Evolutionary conservation across 2,888 invertebrate species (phyloP), one percentile per base, ranked within the genome.

Genomic region (Colletes collaris): DNA sequence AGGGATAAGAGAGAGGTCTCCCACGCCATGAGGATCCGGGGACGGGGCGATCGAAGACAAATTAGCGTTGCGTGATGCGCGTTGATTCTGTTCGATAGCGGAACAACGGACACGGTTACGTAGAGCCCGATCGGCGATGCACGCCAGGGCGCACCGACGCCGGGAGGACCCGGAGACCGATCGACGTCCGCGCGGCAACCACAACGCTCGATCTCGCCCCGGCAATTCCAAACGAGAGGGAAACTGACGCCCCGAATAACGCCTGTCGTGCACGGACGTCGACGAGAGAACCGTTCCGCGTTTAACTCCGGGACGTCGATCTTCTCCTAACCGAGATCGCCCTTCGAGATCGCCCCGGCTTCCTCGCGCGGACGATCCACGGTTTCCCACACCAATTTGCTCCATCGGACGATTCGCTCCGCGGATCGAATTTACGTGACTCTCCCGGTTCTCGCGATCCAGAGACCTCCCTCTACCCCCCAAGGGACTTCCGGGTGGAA

Each of bases 1-100:
- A 59, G 52, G 52, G 53, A 71, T 66, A 74, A 75, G 64, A 56
- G 58, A 72, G 78, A 78, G 80, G 88, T 91, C 91, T 92, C 92
- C 92, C 92, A 92, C 92, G 92, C 90, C 90, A 88, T 83, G 88
- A 87, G 6, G 83, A 82, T 85, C 83, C 88, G 87, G 8, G 44
- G 66, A 68, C 89, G 87, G 89, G 88, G 90, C 91, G 89, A 92
- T 93, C 92, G 92, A 92, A 92, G 92, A 92, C 91, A 91, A 93
- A 93, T 92, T 92, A 92, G 91, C 89, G 91, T 93, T 93, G 92
- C 92, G 92, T 92, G 92, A 92, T 92, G 92, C 91, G 92, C 92
- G 92, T 91, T 92, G 92, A 92, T 92, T 91, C 90, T 87, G 75
- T 82, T 85, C 89, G 91, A 92, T 92, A 92, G 92, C 89, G 90